A percentile compares a stretch with the other conserved stretches of the same genome.
phyloP scores from a whole-genome alignment of 2,888 invertebrate genomes.

The Drosophila parthenogenetica region DNA sequence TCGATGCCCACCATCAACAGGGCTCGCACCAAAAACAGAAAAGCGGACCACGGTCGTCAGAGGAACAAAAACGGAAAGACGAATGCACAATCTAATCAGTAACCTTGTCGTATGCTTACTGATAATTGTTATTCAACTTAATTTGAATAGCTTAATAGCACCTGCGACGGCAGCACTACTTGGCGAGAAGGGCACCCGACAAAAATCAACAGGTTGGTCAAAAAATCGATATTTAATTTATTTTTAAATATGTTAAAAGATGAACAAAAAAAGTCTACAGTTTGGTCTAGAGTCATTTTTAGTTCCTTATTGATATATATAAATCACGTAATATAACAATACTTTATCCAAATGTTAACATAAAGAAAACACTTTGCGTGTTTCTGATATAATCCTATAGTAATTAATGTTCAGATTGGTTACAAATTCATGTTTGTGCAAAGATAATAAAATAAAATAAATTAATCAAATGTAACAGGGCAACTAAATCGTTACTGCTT shows the following conservation, averaged over 20 bases:
- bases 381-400: too few relatives aligned
- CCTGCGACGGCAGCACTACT: conserved; percentile 66
- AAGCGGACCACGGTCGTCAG: conserved; percentile 17
- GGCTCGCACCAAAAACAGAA: conserved; percentile 12
- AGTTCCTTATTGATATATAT: too few relatives aligned
- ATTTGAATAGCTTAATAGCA: conserved; percentile 75
- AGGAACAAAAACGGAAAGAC: conserved; percentile 24
- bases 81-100: background rate
- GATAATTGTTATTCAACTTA: conserved; percentile 79
- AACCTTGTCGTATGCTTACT: conserved; percentile 40
- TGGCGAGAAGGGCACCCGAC: conserved; percentile 76
- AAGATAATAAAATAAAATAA: too few relatives aligned
- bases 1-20: conserved; percentile 47
- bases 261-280: too few relatives aligned
- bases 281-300: too few relatives aligned
- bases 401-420: too few relatives aligned
- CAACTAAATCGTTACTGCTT: too few relatives aligned
- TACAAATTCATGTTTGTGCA: too few relatives aligned
- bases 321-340: too few relatives aligned
- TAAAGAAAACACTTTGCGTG: too few relatives aligned
- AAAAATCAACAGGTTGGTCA: conserved; percentile 81
- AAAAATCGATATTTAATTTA: background rate
- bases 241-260: background rate
- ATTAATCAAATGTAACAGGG: too few relatives aligned
- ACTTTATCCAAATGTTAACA: too few relatives aligned